These are phyloP conservation scores for Zapus hudsonius DNA, from an alignment of 2,113 vertebrate genomes.

Conservation along the genomic window DNA sequence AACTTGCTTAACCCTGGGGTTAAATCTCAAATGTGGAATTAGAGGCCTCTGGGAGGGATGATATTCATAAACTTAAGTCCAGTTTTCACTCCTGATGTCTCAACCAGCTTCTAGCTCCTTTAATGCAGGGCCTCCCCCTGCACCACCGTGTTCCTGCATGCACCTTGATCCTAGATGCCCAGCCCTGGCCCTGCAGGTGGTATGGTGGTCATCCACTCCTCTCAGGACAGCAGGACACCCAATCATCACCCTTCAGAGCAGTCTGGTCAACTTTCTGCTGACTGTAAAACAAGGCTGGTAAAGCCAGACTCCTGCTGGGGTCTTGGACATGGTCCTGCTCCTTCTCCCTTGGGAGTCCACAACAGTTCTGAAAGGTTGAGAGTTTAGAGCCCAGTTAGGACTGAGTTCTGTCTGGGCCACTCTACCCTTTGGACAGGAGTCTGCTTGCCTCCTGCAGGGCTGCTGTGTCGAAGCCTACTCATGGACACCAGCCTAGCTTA, in stretches of 20 bases:
- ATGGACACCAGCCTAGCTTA: neutral
- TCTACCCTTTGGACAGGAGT: too few relatives aligned
- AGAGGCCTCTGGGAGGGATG: neutral
- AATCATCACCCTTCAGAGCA: accelerated
- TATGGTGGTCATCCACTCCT: neutral
- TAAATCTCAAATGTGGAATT: constrained; percentile 6
- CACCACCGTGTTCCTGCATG: neutral
- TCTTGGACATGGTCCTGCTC: neutral
- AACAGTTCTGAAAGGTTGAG: neutral
- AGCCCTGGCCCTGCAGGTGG: accelerated
- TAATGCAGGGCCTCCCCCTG: neutral
- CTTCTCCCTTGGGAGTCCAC: neutral
- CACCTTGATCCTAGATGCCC: neutral
- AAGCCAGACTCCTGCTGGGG: neutral
- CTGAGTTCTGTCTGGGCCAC: neutral
- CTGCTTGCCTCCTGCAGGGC: neutral
- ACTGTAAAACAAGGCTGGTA: neutral
- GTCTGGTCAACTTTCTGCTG: neutral
- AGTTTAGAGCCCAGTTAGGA: neutral
- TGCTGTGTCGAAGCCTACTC: neutral
- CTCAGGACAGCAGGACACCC: neutral
- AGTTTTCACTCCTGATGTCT: neutral
- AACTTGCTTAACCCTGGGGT: neutral
- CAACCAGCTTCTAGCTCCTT: neutral
- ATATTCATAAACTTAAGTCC: neutral